Evolutionary conservation across 1,140 invertebrate genomes (phyloP), one percentile per base, ranked within the genome.

Genomic region (Pseudomyrmex cubaensis): DNA sequence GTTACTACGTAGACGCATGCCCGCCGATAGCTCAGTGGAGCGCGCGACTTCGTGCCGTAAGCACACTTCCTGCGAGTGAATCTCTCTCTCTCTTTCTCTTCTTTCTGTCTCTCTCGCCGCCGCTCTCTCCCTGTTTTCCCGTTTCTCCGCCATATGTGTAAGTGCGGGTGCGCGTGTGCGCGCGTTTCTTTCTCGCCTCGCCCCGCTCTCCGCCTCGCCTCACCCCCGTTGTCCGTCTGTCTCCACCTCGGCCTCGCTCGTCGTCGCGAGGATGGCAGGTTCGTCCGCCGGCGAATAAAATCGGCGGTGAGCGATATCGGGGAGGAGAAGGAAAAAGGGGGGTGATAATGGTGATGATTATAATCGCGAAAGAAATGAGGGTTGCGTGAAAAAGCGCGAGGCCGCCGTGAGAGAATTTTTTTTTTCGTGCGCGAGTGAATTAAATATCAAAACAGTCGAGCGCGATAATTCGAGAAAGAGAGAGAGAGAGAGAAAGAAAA

Each of bases 21-120:
- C 76, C 66, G 76, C 44, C 70, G 76, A 80, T 80, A 70, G 76
- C 76, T 80, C 76, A 80, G 76, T 80, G 76, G 64, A 80, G 76
- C 76, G 76, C 76, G 76, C 76, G 76, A 80, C 76, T 80, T 80
- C 76, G 76, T 80, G 76, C 76, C 66, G 76, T 80, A 80, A 80
- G 76, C 76, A 80, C 76, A 80, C 56, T 80, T 70, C 64, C 10
- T 78, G 52, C 46, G 64, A 46, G 64, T 80, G 54, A 9, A 70
- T 78, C 44, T 78, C 76, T 78, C 22, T 56, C 15, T 17, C 20
- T 12, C 25, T 52, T 46, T n/a, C 17, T 13, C 62, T 4, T 13
- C 15, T 77, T 52, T 56, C 48, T 77, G 13, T 67, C 20, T 20
- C n/a, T 17, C 4, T 13, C 7, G 57, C 35, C 59, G n/a, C 20